Conservation (phyloP, 2,888 invertebrate genomes). For the Athalia cordata region DNA sequence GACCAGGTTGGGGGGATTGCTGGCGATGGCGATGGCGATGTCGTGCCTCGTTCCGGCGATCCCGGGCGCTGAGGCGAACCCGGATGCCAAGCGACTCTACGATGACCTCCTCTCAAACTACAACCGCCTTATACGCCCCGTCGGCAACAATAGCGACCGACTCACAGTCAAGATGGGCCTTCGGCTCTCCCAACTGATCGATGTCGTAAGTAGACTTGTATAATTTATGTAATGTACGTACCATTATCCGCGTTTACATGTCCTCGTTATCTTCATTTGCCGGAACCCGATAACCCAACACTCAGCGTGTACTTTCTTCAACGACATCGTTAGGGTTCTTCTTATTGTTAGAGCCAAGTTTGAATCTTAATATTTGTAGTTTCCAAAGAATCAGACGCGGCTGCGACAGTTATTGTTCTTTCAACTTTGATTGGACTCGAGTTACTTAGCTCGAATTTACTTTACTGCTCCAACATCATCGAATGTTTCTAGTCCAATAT, state of each 20-base stretch:
- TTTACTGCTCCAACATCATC: no score
- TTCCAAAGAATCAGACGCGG: no score
- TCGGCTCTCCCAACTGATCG: slow-evolving; percentile 91
- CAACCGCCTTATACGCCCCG: slow-evolving; percentile 95
- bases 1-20: slow-evolving; percentile 73
- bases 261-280: no score
- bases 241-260: not conserved
- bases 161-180: slow-evolving; percentile 97
- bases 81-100: slow-evolving; percentile 94
- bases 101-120: slow-evolving; percentile 96
- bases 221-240: not conserved
- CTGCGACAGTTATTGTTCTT: no score
- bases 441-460: no score
- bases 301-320: no score
- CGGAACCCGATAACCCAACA: no score
- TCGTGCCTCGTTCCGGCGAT: slow-evolving; percentile 70
- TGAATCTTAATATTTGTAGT: no score
- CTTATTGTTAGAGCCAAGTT: no score
- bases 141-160: slow-evolving; percentile 94
- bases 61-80: slow-evolving; percentile 84
- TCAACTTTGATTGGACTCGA: no score
- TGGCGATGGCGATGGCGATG: slow-evolving; percentile 85
- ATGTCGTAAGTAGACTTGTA: slow-evolving; percentile 85
- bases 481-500: no score
- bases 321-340: no score